Evolutionary conservation across 2,113 vertebrate genomes (phyloP), one percentile per base, ranked within the genome.

Genomic region (Epinephelus lanceolatus): DNA sequence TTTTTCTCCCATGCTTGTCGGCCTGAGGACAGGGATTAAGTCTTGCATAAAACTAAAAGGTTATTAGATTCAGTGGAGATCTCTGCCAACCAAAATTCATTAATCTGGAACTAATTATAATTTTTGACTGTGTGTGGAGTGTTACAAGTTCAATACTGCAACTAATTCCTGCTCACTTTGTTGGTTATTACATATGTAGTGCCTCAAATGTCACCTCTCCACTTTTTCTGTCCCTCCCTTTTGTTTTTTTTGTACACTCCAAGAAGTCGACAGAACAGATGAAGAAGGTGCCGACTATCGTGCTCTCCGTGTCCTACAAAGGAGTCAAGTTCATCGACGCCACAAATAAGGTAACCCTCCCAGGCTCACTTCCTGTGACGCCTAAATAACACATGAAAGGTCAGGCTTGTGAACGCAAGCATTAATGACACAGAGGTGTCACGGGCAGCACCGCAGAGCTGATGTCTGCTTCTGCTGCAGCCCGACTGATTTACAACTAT

Each of bases 321-420:
- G 98, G 98, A 92, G 98, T 99, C 87, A 99, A 99, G 94, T 99
- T 99, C 94, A 99, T 99, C 69, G 98, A 99, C 89, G 98, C 98
- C 89, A 97, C 98, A 85, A 99, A 99, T 95, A 99, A 99, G 97
- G 98, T 98, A 93, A 81, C 89, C 52, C 68, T 78, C 61, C 3
- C 23, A 42, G 0, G 30, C 59, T 49, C 23, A 1, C 37, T 86
- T 83, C 76, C 71, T 71, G 75, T 2, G 21, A 76, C 14, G 27
- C 56, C 80, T 55, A 71, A 82, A 90, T 85, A 84, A 90, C 83
- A 71, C 68, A 2, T 42, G 10, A 83, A 91, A 83, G 84, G 86
- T 84, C 83, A 75, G 18, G 62, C 81, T 47, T 67, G 49, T 79
- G 61, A 70, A 33, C 71, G 59, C 25, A 40, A 76, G 12, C 52